phyloP scores from a whole-genome alignment of 2,797 vertebrate species.

The Ambastaia sidthimunki region DNA sequence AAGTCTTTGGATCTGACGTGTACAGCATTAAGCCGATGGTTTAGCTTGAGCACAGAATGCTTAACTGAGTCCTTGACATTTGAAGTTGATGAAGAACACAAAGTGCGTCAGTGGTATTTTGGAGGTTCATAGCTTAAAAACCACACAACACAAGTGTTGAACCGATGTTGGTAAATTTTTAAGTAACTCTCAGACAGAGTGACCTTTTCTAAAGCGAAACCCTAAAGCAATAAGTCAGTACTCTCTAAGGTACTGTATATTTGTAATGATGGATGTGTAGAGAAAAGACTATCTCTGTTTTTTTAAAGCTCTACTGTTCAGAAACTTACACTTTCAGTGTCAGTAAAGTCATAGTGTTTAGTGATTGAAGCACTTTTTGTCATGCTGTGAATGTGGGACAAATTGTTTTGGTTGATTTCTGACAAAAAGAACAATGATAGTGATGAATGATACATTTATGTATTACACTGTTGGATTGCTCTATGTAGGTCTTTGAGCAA shows the following conservation, averaged over 20 bases:
- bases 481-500: neutral
- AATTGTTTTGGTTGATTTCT: too few species aligned
- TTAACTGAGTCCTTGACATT: slow-evolving; percentile 45
- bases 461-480: slow-evolving; percentile 24
- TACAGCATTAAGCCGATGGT: slow-evolving; percentile 1
- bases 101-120: slow-evolving; percentile 38
- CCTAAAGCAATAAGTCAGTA: slow-evolving; percentile 16
- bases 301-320: neutral
- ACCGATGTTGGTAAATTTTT: slow-evolving; percentile 40
- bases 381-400: too few species aligned
- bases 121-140: slow-evolving; percentile 21
- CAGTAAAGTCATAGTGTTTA: neutral
- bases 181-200: slow-evolving; percentile 15
- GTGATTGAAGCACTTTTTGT: neutral
- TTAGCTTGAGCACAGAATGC: slow-evolving; percentile 13
- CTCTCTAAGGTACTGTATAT: slow-evolving; percentile 36
- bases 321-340: neutral
- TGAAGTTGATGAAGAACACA: slow-evolving; percentile 26
- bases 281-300: neutral
- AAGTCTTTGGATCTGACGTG: neutral
- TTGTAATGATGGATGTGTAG: slow-evolving; percentile 5
- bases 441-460: slow-evolving; percentile 8
- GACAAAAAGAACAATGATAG: too few species aligned
- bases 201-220: slow-evolving; percentile 41
- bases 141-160: slow-evolving; percentile 1